A percentile compares a stretch with the other conserved stretches of the same genome.
Conservation (phyloP, 2,797 vertebrate species). For the Fratercula arctica region DNA sequence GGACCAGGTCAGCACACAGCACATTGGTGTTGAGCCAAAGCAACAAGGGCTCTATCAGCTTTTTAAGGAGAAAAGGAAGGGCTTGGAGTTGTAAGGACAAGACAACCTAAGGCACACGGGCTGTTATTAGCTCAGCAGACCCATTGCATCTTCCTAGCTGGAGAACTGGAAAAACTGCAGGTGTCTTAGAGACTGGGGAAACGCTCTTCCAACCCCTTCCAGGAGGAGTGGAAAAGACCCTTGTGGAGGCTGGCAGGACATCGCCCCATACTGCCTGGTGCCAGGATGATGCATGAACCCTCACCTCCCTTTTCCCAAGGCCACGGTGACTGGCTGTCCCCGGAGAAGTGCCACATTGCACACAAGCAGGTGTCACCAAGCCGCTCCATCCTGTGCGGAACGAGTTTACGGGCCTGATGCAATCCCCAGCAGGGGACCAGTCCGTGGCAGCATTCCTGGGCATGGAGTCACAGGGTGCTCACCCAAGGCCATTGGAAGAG, state of each 20-base stretch:
- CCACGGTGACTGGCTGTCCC: neutral
- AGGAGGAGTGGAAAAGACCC: neutral
- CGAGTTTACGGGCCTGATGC: constrained; percentile 1
- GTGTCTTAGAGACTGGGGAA: neutral
- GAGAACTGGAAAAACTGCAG: neutral
- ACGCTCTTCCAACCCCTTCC: neutral
- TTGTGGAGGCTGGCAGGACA: neutral
- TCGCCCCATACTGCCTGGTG: neutral
- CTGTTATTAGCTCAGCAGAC: neutral
- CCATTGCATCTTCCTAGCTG: neutral
- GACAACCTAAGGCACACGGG: neutral
- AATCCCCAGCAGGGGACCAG: neutral
- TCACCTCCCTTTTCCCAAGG: neutral
- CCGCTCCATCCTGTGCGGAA: neutral
- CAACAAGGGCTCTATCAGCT: neutral
- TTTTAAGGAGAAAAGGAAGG: neutral
- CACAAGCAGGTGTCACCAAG: constrained; percentile 23
- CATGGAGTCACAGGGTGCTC: neutral
- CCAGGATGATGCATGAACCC: neutral
- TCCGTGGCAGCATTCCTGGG: neutral
- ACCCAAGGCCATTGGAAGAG: neutral
- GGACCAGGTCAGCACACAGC: neutral
- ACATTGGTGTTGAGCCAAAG: neutral
- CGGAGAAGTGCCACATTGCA: neutral
- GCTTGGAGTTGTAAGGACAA: neutral